These are phyloP conservation scores for Brienomyrus longianalis DNA, from an alignment of 2,113 vertebrate genomes.

Conservation along the genomic window DNA sequence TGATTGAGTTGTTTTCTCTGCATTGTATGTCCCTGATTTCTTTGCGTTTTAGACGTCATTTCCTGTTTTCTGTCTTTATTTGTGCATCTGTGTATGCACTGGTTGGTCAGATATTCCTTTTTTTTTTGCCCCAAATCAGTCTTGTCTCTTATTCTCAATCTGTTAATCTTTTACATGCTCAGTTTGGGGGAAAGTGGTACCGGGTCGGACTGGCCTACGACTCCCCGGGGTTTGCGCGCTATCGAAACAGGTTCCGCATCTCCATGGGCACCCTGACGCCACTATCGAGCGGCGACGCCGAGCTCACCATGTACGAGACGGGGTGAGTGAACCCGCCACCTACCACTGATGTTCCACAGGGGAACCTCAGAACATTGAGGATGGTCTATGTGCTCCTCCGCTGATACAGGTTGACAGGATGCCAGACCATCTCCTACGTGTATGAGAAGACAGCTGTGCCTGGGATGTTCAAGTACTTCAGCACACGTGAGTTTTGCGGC, in stretches of 20 bases:
- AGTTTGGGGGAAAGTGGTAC: slow-evolving; percentile 66
- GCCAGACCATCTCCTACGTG: slow-evolving; percentile 41
- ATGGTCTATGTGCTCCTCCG: neutral
- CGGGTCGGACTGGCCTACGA: slow-evolving; percentile 62
- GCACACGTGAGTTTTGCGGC: slow-evolving; percentile 51
- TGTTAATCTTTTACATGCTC: slow-evolving; percentile 21
- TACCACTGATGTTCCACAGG: neutral
- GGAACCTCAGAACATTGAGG: neutral
- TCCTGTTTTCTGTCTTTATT: neutral
- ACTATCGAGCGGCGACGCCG: slow-evolving; percentile 47
- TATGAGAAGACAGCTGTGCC: slow-evolving; percentile 54
- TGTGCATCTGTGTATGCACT: neutral
- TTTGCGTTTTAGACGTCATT: neutral
- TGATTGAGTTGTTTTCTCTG: neutral
- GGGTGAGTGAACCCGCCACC: slow-evolving; percentile 40
- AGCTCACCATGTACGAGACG: slow-evolving; percentile 61
- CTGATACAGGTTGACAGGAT: slow-evolving; percentile 41
- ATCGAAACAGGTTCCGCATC: slow-evolving; percentile 46
- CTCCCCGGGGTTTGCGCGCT: slow-evolving; percentile 44
- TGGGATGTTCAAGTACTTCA: slow-evolving; percentile 63
- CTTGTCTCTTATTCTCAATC: neutral
- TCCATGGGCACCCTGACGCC: slow-evolving; percentile 49
- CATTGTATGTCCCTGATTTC: neutral
- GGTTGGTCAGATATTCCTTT: neutral
- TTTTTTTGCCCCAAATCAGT: neutral